Evolutionary conservation across 2,113 vertebrate genomes (phyloP).

Genomic region (Cervus canadensis): DNA sequence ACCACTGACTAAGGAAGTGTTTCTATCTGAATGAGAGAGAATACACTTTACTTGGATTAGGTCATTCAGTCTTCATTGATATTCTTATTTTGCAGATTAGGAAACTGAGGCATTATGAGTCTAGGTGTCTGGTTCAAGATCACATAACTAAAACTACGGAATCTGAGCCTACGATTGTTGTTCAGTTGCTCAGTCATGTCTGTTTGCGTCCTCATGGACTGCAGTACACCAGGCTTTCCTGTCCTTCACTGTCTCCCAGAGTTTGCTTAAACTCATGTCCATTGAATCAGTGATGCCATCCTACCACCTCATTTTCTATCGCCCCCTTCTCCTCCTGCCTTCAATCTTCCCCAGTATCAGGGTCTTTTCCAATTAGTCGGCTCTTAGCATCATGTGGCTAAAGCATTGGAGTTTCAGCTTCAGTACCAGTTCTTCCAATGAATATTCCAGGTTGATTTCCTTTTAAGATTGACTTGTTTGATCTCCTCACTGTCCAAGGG

Average conservation of each 20-base stretch:
- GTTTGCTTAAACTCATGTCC: background rate
- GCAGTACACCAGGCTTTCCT: background rate
- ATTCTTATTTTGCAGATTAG: conserved; percentile 32
- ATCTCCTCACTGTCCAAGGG: background rate
- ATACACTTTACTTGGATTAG: background rate
- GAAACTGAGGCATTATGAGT: background rate
- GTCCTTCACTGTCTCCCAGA: background rate
- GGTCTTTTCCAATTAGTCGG: background rate
- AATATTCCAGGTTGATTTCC: background rate
- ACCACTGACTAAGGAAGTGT: background rate
- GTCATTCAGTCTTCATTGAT: background rate
- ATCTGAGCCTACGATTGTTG: background rate
- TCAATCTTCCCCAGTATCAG: background rate
- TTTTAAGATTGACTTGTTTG: background rate
- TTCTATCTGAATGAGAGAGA: conserved; percentile 25
- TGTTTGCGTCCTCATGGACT: background rate
- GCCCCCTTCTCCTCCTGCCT: background rate
- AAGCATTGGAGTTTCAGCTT: background rate
- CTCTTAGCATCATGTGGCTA: background rate
- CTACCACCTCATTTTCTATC: background rate
- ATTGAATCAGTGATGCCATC: background rate
- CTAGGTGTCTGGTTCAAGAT: background rate
- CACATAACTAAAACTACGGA: background rate
- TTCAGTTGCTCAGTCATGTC: background rate
- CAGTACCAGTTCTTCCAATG: background rate